A percentile compares a stretch with the other conserved stretches of the same genome.
Conservation (phyloP, 2,888 invertebrate species). For the Lepidochitona cinerea region DNA sequence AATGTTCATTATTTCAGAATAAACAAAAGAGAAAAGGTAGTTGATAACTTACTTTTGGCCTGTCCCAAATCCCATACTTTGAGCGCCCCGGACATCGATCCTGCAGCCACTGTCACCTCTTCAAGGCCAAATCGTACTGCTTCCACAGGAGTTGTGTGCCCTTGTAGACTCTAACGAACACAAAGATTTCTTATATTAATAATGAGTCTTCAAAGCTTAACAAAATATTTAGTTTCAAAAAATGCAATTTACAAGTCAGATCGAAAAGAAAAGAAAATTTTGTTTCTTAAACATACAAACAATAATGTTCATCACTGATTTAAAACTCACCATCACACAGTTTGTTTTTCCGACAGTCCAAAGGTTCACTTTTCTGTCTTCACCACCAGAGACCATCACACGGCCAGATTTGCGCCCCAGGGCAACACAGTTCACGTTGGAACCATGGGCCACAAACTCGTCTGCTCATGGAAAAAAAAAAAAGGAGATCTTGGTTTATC, state of each 20-base stretch:
- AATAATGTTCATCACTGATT: no score
- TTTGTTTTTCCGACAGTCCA: slow-evolving; percentile 97
- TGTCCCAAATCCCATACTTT: slow-evolving; percentile 98
- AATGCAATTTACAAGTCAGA: no score
- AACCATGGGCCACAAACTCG: slow-evolving; percentile 88
- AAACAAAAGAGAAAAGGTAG: no score
- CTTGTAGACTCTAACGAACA: slow-evolving; percentile 82
- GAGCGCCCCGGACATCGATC: slow-evolving; percentile 92
- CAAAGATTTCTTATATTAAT: no score
- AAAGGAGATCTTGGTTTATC: no score
- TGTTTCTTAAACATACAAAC: no score
- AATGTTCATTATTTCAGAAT: no score
- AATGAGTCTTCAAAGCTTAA: no score
- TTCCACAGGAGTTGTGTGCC: slow-evolving; percentile 94
- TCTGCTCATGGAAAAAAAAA: no score
- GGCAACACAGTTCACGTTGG: slow-evolving; percentile 89
- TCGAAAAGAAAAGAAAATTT: background rate
- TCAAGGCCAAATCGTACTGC: slow-evolving; percentile 95
- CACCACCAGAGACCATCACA: slow-evolving; percentile 94
- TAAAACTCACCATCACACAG: slow-evolving; percentile 77
- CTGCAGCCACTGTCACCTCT: slow-evolving; percentile 91
- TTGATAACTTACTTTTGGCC: slow-evolving; percentile 82
- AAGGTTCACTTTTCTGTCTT: slow-evolving; percentile 96
- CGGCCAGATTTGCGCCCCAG: slow-evolving; percentile 92
- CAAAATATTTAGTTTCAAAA: no score